phyloP scores from a whole-genome alignment of 2,797 vertebrate species.

The Gambelia wislizenii region DNA sequence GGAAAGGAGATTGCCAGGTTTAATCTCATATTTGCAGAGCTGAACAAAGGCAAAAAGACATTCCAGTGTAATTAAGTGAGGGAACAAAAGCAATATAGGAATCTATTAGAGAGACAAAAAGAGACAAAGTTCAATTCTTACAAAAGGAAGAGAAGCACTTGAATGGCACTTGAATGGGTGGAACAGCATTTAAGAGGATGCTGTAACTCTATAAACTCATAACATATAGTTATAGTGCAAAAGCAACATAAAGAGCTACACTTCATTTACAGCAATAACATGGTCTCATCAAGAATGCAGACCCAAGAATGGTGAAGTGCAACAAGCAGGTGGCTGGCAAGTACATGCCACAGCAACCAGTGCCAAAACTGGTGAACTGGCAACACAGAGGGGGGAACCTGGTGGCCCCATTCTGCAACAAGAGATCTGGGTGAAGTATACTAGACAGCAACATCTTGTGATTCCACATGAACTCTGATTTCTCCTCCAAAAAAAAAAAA shows the following conservation, averaged over 20 bases:
- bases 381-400: too few relatives aligned
- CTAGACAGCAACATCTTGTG: not conserved
- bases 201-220: not conserved
- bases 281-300: not conserved
- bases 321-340: not conserved
- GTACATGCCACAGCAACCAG: not conserved
- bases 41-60: conserved; percentile 3
- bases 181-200: not conserved
- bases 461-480: not conserved
- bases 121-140: not conserved
- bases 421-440: not conserved
- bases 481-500: not conserved
- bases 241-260: not conserved
- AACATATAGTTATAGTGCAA: not conserved
- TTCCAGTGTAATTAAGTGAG: not conserved
- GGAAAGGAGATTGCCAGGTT: not conserved
- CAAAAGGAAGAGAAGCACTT: not conserved
- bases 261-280: not conserved
- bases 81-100: not conserved
- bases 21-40: not conserved
- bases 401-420: not conserved
- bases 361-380: not conserved
- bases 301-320: not conserved
- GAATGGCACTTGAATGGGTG: not conserved
- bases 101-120: not conserved